These are phyloP conservation scores for Diploscapter pachys DNA, from an alignment of 1,140 invertebrate genomes.

Conservation along the genomic window DNA sequence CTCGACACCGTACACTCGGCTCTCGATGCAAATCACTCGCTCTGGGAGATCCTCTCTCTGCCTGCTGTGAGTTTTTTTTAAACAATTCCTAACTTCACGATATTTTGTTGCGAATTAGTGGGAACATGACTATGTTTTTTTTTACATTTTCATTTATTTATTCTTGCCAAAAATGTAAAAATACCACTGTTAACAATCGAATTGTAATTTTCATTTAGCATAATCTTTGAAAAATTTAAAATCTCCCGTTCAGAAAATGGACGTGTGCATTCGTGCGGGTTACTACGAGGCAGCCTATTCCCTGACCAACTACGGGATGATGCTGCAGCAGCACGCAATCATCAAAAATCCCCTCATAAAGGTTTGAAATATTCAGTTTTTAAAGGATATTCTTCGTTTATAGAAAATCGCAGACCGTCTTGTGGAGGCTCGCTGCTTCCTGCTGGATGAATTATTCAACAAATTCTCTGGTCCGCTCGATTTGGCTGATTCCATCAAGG, in stretches of 20 bases:
- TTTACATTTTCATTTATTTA: neutral
- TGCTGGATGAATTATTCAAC: conserved; percentile 57
- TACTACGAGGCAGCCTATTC: conserved; percentile 56
- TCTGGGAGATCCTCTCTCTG: conserved; percentile 38
- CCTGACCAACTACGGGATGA: conserved; percentile 54
- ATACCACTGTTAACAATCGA: neutral
- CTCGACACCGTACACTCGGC: conserved; percentile 9
- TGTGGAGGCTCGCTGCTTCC: conserved; percentile 51
- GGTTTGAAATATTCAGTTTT: conserved; percentile 7
- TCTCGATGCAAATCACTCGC: conserved; percentile 8
- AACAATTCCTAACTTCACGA: neutral
- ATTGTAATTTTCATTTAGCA: neutral
- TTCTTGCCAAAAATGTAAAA: conserved; percentile 2
- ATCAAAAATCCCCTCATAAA: conserved; percentile 35
- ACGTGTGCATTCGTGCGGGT: conserved; percentile 52
- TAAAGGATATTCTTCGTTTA: neutral
- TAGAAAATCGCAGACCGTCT: conserved; percentile 47
- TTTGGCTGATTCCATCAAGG: conserved; percentile 51
- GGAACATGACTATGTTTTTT: no score
- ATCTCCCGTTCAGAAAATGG: conserved; percentile 47
- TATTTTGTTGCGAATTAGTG: no score
- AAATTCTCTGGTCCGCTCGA: conserved; percentile 54
- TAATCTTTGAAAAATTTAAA: neutral
- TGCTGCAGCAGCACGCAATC: conserved; percentile 31
- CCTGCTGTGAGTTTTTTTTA: conserved; percentile 20